A percentile compares a stretch with the other conserved stretches of the same genome.
Evolutionary conservation across 2,888 invertebrate genomes (phyloP).

Genomic region (Caradrina clavipalpis): DNA sequence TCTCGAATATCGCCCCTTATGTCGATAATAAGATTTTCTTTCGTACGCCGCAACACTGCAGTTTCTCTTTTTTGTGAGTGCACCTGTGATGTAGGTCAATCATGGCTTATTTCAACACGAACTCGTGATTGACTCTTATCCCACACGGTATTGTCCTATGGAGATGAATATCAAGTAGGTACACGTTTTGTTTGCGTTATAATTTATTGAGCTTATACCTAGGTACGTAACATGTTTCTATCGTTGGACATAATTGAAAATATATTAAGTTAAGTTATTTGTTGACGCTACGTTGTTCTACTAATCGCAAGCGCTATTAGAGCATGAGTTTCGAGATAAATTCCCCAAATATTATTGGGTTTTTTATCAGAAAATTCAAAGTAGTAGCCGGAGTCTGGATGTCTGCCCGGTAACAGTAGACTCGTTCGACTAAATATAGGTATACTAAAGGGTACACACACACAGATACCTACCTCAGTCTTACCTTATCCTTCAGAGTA

Average conservation of each 20-base stretch:
- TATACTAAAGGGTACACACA: too few species aligned
- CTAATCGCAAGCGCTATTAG: too few species aligned
- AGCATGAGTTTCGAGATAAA: too few species aligned
- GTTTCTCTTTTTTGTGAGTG: slow-evolving; percentile 89
- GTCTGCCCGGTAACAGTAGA: too few species aligned
- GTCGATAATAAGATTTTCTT: slow-evolving; percentile 89
- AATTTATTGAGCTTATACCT: neutral
- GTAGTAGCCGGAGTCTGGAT: too few species aligned
- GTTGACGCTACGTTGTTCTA: too few species aligned
- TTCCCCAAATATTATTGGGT: too few species aligned
- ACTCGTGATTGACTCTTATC: slow-evolving; percentile 82
- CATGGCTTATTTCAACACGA: slow-evolving; percentile 83
- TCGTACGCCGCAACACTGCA: slow-evolving; percentile 80
- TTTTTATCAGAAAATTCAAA: too few species aligned
- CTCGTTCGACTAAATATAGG: too few species aligned
- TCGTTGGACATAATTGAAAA: neutral
- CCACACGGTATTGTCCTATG: slow-evolving; percentile 70
- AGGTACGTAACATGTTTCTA: neutral
- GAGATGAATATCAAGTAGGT: slow-evolving; percentile 31
- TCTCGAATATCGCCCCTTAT: slow-evolving; percentile 89
- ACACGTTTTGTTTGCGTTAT: slow-evolving; percentile 23
- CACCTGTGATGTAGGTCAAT: slow-evolving; percentile 87
- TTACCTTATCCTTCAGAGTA: too few species aligned
- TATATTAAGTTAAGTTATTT: neutral
- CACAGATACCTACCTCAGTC: too few species aligned